These are phyloP conservation scores for Melinaea menophilus DNA, from an alignment of 2,888 invertebrate species.

Conservation along the genomic window DNA sequence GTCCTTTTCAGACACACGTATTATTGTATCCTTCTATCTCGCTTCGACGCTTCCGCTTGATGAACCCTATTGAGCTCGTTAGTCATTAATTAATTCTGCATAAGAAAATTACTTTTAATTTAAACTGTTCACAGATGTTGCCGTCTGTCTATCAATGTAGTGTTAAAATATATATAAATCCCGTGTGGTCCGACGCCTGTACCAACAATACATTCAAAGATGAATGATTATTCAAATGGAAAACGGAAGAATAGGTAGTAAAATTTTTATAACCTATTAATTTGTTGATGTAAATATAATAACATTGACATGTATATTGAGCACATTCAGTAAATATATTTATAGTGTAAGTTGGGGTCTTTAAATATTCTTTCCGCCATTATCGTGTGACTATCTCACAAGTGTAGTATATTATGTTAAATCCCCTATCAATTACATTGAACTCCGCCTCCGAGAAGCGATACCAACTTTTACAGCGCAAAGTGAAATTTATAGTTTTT, in stretches of 20 bases:
- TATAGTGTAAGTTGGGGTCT: neutral
- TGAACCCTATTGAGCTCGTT: slow-evolving; percentile 78
- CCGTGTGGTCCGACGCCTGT: slow-evolving; percentile 28
- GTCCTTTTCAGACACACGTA: slow-evolving; percentile 43
- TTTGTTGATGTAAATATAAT: neutral
- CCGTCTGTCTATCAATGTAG: slow-evolving; percentile 41
- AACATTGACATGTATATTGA: neutral
- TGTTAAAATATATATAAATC: slow-evolving; percentile 31
- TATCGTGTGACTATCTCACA: slow-evolving; percentile 10
- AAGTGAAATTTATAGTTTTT: slow-evolving; percentile 48
- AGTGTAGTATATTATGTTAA: slow-evolving; percentile 30
- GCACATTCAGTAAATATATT: neutral
- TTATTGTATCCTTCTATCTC: slow-evolving; percentile 40
- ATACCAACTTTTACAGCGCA: slow-evolving; percentile 32
- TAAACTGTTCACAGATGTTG: slow-evolving; percentile 72
- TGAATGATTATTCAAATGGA: neutral
- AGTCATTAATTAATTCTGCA: slow-evolving; percentile 78
- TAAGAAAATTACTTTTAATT: slow-evolving; percentile 78
- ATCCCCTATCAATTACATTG: slow-evolving; percentile 31
- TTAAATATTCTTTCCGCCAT: neutral
- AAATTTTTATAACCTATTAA: neutral
- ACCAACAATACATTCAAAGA: no score
- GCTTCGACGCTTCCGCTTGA: slow-evolving; percentile 69
- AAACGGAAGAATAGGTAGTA: neutral
- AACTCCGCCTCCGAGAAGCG: slow-evolving; percentile 27